Evolutionary conservation across 2,113 vertebrate genomes (phyloP).

Genomic region (Pampusana beccarii): DNA sequence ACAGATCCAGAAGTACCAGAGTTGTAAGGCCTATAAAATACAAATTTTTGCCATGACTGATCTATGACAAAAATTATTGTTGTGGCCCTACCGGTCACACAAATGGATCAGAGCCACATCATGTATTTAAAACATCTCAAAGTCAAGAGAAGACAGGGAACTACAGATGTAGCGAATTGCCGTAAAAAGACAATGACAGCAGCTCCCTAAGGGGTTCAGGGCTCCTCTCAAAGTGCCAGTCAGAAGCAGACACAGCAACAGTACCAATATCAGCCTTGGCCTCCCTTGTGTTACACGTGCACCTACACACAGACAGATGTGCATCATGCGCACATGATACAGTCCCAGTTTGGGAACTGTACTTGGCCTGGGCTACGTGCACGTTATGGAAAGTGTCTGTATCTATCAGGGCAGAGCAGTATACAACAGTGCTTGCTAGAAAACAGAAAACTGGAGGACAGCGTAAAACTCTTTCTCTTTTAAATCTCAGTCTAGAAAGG

Average conservation of each 20-base stretch:
- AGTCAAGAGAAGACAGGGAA: not conserved
- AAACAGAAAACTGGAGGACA: not conserved
- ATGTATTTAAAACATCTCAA: not conserved
- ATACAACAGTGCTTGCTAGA: not conserved
- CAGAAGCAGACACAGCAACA: not conserved
- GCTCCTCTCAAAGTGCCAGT: not conserved
- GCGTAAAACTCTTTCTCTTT: not conserved
- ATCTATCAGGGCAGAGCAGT: not conserved
- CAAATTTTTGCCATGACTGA: not conserved
- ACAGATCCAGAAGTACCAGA: not conserved
- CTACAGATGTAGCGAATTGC: not conserved
- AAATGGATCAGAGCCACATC: not conserved
- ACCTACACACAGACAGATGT: not conserved
- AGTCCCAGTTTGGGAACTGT: not conserved
- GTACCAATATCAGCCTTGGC: not conserved
- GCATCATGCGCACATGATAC: not conserved
- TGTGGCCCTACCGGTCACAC: not conserved
- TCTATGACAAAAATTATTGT: not conserved
- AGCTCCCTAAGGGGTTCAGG: not conserved
- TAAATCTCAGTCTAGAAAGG: not conserved
- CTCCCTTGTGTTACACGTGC: accelerated
- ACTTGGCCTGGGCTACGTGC: not conserved
- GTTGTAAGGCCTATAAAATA: not conserved
- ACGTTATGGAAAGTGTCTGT: not conserved
- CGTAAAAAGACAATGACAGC: not conserved